phyloP scores from a whole-genome alignment of 2,888 invertebrate species.

The Pachycephus smyrnensis region DNA sequence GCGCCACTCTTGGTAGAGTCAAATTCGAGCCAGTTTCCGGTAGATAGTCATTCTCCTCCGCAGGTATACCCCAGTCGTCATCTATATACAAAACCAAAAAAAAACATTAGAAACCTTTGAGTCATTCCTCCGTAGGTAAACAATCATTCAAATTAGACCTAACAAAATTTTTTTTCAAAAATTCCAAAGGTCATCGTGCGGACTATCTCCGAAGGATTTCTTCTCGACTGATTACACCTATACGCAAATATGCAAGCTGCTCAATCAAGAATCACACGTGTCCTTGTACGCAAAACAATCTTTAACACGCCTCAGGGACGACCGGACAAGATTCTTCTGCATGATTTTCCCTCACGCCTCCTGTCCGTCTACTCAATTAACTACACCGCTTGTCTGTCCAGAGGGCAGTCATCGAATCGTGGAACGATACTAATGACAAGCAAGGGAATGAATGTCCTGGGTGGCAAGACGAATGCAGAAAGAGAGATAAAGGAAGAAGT shows the following conservation, averaged over 20 bases:
- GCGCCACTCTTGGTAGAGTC: conserved; percentile 56
- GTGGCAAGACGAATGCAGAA: conserved; percentile 25
- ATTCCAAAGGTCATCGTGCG: not conserved
- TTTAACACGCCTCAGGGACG: not conserved
- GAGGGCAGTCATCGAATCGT: not conserved
- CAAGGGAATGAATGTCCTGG: not conserved
- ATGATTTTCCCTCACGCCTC: not conserved
- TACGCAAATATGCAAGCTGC: not conserved
- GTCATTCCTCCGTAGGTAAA: not conserved
- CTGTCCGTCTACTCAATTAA: not conserved
- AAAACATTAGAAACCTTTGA: conserved; percentile 22
- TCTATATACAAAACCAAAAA: conserved; percentile 69
- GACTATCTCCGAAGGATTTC: not conserved
- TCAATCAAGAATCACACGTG: not conserved
- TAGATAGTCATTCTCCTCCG: conserved; percentile 59
- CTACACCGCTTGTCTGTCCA: not conserved
- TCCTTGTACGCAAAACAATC: not conserved
- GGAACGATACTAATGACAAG: not conserved
- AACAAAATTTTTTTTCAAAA: not conserved
- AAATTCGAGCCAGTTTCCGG: conserved; percentile 49
- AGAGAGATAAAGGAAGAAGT: conserved; percentile 37
- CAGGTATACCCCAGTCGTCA: conserved; percentile 75
- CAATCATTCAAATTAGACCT: not conserved
- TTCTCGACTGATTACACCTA: not conserved
- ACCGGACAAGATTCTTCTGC: not conserved